A percentile compares a stretch with the other conserved stretches of the same genome.
phyloP scores from a whole-genome alignment of 1,140 invertebrate genomes.

The Ceratina calcarata region DNA sequence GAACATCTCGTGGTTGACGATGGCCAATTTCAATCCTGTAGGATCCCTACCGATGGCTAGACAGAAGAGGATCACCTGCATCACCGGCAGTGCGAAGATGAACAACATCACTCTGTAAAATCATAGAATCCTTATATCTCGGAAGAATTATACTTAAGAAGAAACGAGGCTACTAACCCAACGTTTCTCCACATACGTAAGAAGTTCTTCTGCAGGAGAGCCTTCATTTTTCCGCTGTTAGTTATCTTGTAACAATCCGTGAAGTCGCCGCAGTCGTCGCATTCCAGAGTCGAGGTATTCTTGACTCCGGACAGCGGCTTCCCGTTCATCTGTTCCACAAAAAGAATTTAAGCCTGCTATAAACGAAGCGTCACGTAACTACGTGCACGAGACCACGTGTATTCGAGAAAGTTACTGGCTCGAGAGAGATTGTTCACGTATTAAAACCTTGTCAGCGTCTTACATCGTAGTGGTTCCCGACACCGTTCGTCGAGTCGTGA shows the following conservation, averaged over 20 bases:
- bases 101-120: constrained; percentile 90
- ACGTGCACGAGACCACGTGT: too few species aligned
- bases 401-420: not conserved
- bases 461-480: constrained; percentile 79
- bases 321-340: constrained; percentile 79
- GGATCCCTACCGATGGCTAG: constrained; percentile 95
- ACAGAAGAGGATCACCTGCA: constrained; percentile 97
- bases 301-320: constrained; percentile 80
- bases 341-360: not conserved
- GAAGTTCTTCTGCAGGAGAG: constrained; percentile 95
- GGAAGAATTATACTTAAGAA: not conserved
- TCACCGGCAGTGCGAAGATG: constrained; percentile 94
- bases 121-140: not conserved
- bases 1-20: constrained; percentile 91
- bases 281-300: constrained; percentile 78
- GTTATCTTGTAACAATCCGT: constrained; percentile 83
- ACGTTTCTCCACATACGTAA: constrained; percentile 96
- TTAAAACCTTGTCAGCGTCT: constrained; percentile 56
- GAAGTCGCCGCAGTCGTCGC: constrained; percentile 82
- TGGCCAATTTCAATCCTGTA: constrained; percentile 89
- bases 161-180: constrained; percentile 79
- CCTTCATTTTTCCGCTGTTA: constrained; percentile 86
- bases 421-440: not conserved
- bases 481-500: constrained; percentile 87
- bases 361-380: too few species aligned